A percentile compares a stretch with the other conserved stretches of the same genome.
These are phyloP conservation scores for Cyprinus carpio DNA, from an alignment of 2,113 vertebrate species.

Conservation along the genomic window DNA sequence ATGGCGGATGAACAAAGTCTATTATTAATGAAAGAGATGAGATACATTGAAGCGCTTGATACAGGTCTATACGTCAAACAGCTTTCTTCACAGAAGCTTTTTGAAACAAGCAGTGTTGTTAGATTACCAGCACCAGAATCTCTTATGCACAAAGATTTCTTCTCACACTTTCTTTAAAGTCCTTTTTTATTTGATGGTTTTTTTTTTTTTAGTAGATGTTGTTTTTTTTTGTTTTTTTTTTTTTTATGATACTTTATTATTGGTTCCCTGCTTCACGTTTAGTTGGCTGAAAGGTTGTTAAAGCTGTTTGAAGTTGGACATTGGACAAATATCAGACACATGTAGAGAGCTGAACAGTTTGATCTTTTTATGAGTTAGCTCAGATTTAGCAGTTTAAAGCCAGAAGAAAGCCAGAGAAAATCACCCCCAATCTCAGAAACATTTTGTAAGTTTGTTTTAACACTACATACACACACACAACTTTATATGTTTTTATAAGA, in stretches of 20 bases:
- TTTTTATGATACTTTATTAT: too few species aligned
- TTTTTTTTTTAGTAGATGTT: not conserved
- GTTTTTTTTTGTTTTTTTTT: too few species aligned
- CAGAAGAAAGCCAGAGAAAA: not conserved
- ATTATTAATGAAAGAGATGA: slow-evolving; percentile 21
- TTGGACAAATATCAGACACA: not conserved
- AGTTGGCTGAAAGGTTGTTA: not conserved
- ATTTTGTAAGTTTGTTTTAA: not conserved
- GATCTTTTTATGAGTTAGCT: not conserved
- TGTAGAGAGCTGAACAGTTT: not conserved
- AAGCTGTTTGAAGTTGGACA: not conserved
- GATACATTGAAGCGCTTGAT: slow-evolving; percentile 29
- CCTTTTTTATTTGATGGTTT: too few species aligned
- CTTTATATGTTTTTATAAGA: not conserved
- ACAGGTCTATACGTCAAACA: not conserved
- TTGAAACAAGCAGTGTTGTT: slow-evolving; percentile 20
- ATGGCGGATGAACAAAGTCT: slow-evolving; percentile 39
- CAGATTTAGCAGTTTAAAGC: not conserved
- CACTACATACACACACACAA: not conserved
- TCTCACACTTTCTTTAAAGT: not conserved
- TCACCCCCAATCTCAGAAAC: not conserved
- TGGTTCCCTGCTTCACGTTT: not conserved
- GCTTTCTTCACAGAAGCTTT: not conserved
- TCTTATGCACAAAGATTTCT: slow-evolving; percentile 1
- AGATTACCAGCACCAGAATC: not conserved